These are phyloP conservation scores for Herpailurus yagouaroundi DNA, from an alignment of 2,113 vertebrate genomes.

Conservation along the genomic window DNA sequence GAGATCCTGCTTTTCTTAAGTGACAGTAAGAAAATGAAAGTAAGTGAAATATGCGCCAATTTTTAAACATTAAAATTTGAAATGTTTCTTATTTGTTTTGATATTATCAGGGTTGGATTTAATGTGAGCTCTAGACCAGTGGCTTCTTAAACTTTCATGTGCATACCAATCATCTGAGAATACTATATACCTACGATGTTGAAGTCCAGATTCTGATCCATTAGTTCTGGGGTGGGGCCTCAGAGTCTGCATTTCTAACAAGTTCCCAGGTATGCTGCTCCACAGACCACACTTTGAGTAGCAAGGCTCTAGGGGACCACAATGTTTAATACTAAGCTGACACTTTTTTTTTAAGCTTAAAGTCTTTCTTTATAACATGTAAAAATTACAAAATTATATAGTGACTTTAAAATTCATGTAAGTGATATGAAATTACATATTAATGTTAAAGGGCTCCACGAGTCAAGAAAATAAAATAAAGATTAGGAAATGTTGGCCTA, in stretches of 20 bases:
- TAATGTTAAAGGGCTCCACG: not conserved
- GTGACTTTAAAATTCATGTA: not conserved
- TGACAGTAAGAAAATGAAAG: not conserved
- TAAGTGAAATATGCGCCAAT: not conserved
- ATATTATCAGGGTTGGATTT: not conserved
- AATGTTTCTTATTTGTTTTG: not conserved
- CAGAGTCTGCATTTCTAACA: not conserved
- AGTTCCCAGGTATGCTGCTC: not conserved
- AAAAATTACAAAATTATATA: constrained; percentile 13
- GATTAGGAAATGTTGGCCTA: not conserved
- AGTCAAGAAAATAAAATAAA: not conserved
- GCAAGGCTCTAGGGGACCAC: not conserved
- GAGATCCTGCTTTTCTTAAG: not conserved
- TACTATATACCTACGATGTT: not conserved
- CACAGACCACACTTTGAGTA: not conserved
- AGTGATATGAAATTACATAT: not conserved
- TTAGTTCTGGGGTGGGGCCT: not conserved
- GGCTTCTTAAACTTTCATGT: not conserved
- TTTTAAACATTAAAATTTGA: constrained; percentile 12
- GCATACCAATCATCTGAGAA: not conserved
- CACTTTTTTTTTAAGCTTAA: not conserved
- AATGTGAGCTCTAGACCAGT: not conserved
- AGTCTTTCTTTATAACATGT: not conserved
- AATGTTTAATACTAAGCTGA: not conserved
- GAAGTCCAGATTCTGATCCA: not conserved